A percentile compares a stretch with the other conserved stretches of the same genome.
phyloP scores from a whole-genome alignment of 2,888 invertebrate genomes.

The Bursaphelenchus okinawaensis region DNA sequence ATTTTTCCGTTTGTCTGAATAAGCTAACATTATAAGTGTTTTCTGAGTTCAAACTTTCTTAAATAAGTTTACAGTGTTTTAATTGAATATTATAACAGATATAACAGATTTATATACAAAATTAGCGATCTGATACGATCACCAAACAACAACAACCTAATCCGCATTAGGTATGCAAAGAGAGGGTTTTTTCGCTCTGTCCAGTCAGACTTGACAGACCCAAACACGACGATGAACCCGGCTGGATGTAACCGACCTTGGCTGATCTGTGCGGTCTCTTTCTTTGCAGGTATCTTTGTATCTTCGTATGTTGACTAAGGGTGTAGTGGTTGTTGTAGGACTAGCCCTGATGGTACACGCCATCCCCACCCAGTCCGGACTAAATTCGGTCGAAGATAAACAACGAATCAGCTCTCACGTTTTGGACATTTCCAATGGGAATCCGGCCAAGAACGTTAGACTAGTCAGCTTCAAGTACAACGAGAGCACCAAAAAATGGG shows the following conservation, averaged over 20 bases:
- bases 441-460: slow-evolving; percentile 36
- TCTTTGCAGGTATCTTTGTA: slow-evolving; percentile 5
- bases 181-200: background rate
- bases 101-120: background rate
- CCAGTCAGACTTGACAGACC: too few species aligned
- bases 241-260: slow-evolving; percentile 1
- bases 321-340: slow-evolving; percentile 6
- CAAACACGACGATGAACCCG: background rate
- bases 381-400: slow-evolving; percentile 3
- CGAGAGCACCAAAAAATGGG: slow-evolving; percentile 15
- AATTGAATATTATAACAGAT: background rate
- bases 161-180: background rate
- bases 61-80: too few species aligned
- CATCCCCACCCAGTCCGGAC: background rate
- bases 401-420: slow-evolving; percentile 40
- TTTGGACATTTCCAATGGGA: slow-evolving; percentile 41
- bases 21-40: too few species aligned
- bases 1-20: too few species aligned
- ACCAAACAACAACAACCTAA: background rate
- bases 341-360: slow-evolving; percentile 6
- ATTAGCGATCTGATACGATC: background rate
- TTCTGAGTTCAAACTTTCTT: too few species aligned
- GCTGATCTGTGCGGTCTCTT: slow-evolving; percentile 4
- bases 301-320: background rate
- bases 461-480: slow-evolving; percentile 26